Conservation (phyloP, 2,888 invertebrate species). For the Lithophane socia region DNA sequence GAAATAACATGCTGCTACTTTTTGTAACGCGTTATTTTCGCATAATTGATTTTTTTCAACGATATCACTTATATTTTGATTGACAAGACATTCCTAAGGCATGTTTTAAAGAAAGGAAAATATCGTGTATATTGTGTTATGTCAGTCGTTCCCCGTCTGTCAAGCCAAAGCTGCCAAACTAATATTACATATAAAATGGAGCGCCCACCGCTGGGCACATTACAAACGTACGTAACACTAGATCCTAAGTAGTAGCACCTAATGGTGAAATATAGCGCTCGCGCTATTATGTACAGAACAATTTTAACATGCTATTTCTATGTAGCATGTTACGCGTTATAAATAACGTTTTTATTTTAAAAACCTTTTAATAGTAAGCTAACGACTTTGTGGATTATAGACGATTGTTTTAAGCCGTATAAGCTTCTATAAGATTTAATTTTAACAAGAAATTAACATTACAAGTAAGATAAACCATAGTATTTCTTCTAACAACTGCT, state of each 20-base stretch:
- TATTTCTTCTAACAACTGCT: constrained; percentile 9
- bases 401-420: constrained; percentile 68
- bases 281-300: constrained; percentile 67
- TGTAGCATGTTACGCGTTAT: neutral
- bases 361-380: constrained; percentile 25
- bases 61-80: neutral
- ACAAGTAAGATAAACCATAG: neutral
- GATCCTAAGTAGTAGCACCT: constrained; percentile 87
- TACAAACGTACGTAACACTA: constrained; percentile 72
- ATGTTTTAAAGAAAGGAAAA: neutral
- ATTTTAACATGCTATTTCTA: constrained; percentile 24
- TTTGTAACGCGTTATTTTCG: constrained; percentile 6
- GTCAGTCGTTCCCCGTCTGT: constrained; percentile 45
- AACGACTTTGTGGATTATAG: constrained; percentile 67
- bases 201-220: constrained; percentile 49
- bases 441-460: constrained; percentile 34
- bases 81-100: neutral
- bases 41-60: neutral
- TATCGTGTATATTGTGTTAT: neutral
- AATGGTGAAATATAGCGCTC: constrained; percentile 81
- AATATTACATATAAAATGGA: constrained; percentile 64
- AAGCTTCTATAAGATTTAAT: constrained; percentile 41
- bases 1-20: constrained; percentile 6
- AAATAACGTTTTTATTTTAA: constrained; percentile 10
- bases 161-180: constrained; percentile 74